These are phyloP conservation scores for Crotalus tigris DNA, from an alignment of 2,113 vertebrate genomes.

Conservation along the genomic window DNA sequence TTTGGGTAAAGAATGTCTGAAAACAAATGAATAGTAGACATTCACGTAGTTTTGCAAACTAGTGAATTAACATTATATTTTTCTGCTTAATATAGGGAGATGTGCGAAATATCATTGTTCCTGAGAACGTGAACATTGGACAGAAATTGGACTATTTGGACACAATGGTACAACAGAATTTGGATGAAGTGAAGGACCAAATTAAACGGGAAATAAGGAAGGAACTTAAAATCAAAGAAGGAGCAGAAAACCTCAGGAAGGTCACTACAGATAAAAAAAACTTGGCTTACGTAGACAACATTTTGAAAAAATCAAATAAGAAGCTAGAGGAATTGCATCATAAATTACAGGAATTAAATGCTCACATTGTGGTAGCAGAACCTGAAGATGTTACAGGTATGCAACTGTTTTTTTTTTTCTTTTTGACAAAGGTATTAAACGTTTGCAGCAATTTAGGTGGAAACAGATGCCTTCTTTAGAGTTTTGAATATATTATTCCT, in stretches of 20 bases:
- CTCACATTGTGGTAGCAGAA: slow-evolving; percentile 96
- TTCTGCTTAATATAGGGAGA: slow-evolving; percentile 79
- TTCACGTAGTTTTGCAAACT: slow-evolving; percentile 4
- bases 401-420: neutral
- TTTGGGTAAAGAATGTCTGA: neutral
- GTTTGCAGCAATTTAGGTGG: neutral
- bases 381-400: slow-evolving; percentile 92
- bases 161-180: slow-evolving; percentile 91
- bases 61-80: slow-evolving; percentile 29
- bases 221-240: slow-evolving; percentile 99
- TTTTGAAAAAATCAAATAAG: slow-evolving; percentile 98
- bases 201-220: slow-evolving; percentile 98
- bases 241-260: slow-evolving; percentile 94
- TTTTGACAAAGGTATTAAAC: neutral
- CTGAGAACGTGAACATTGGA: slow-evolving; percentile 84
- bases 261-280: slow-evolving; percentile 99
- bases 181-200: slow-evolving; percentile 96
- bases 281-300: slow-evolving; percentile 97
- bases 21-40: slow-evolving; percentile 10
- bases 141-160: slow-evolving; percentile 92
- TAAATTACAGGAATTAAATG: slow-evolving; percentile 95
- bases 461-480: neutral
- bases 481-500: neutral
- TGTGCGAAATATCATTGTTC: slow-evolving; percentile 81
- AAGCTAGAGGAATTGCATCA: slow-evolving; percentile 97